Percentiles rank a stretch among this genome's conserved stretches.
These are phyloP conservation scores for Chromoteleia sp. DNA, from an alignment of 2,888 invertebrate genomes.

Conservation along the genomic window DNA sequence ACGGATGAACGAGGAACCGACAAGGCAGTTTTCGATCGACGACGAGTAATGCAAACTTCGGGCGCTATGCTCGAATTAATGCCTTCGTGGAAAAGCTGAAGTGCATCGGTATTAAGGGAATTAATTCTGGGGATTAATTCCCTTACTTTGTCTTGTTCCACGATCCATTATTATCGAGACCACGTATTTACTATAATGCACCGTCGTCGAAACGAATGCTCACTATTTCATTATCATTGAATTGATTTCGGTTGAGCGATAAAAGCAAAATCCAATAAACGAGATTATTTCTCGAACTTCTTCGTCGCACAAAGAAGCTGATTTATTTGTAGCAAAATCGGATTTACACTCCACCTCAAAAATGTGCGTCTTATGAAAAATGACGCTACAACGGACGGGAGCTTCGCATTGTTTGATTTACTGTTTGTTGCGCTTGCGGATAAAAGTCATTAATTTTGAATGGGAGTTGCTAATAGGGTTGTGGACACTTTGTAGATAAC, in stretches of 20 bases:
- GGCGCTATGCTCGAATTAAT: slow-evolving; percentile 52
- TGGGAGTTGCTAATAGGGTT: neutral
- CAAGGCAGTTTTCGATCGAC: slow-evolving; percentile 51
- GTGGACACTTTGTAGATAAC: neutral
- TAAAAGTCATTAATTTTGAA: neutral
- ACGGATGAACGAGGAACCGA: slow-evolving; percentile 30
- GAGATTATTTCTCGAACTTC: slow-evolving; percentile 18
- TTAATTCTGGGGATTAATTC: slow-evolving; percentile 34
- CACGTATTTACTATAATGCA: slow-evolving; percentile 30
- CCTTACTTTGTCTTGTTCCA: slow-evolving; percentile 7
- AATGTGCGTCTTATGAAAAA: slow-evolving; percentile 3
- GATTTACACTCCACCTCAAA: slow-evolving; percentile 14
- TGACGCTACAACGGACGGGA: neutral
- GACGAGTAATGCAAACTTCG: slow-evolving; percentile 51
- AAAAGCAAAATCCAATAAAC: slow-evolving; percentile 25
- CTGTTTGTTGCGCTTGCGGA: neutral
- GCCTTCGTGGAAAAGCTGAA: slow-evolving; percentile 34
- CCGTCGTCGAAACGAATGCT: neutral
- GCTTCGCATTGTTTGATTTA: slow-evolving; percentile 1
- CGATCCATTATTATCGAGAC: slow-evolving; percentile 24
- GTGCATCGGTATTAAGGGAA: slow-evolving; percentile 24
- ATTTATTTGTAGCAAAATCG: slow-evolving; percentile 22
- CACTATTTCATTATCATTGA: slow-evolving; percentile 17
- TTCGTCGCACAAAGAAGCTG: slow-evolving; percentile 5
- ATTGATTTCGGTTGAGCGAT: neutral